Conservation (phyloP, 2,888 invertebrate genomes). For the Odontocolon sp. region DNA sequence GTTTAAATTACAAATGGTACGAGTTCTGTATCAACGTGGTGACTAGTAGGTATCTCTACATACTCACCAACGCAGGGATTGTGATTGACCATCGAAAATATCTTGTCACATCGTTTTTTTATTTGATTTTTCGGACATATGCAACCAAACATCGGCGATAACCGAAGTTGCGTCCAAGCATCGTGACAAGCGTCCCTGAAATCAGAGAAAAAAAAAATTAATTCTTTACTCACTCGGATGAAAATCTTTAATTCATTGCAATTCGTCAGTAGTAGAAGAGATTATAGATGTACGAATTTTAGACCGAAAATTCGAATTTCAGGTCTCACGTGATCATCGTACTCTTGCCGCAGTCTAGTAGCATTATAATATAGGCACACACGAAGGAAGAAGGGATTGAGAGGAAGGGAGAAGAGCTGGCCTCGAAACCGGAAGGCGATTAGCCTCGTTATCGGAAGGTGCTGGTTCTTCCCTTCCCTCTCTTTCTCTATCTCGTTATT, state of each 20-base stretch:
- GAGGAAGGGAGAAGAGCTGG: slow-evolving; percentile 9
- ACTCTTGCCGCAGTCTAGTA: too few species aligned
- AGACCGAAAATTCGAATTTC: too few species aligned
- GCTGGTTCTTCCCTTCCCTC: slow-evolving; percentile 15
- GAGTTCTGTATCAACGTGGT: too few species aligned
- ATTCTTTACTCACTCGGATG: too few species aligned
- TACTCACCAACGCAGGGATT: slow-evolving; percentile 96
- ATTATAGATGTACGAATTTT: too few species aligned
- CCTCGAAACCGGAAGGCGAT: slow-evolving; percentile 38
- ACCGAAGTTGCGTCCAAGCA: slow-evolving; percentile 92
- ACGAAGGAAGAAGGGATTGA: neutral
- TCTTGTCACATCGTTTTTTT: slow-evolving; percentile 93
- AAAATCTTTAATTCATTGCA: too few species aligned
- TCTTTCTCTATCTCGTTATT: slow-evolving; percentile 26
- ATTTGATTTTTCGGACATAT: slow-evolving; percentile 95
- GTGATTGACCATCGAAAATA: slow-evolving; percentile 94
- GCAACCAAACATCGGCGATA: slow-evolving; percentile 95
- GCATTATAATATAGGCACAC: slow-evolving; percentile 15
- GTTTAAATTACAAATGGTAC: neutral
- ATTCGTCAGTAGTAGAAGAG: too few species aligned
- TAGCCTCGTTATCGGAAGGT: slow-evolving; percentile 47
- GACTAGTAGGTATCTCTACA: neutral
- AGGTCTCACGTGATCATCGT: too few species aligned
- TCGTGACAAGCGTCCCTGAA: slow-evolving; percentile 92
- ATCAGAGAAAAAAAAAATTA: slow-evolving; percentile 62